Conservation (phyloP, 2,113 vertebrate species). For the Thunnus maccoyii region DNA sequence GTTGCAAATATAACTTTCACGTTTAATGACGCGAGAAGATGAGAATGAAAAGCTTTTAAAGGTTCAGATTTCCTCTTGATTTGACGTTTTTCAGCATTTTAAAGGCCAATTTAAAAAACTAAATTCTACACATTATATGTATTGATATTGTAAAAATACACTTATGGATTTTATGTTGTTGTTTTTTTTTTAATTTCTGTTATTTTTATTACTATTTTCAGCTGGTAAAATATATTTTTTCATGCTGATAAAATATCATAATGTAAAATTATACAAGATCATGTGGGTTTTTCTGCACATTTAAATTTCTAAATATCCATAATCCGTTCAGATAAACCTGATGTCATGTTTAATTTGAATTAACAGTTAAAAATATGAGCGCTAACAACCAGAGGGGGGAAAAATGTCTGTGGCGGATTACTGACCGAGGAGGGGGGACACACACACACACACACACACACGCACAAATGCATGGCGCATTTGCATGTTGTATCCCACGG, state of each 20-base stretch:
- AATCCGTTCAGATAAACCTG: not conserved
- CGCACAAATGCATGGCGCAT: constrained; percentile 73
- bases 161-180: not conserved
- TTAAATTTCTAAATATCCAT: not conserved
- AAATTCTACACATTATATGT: too few species aligned
- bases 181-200: not conserved
- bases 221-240: not conserved
- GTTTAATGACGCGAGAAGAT: too few species aligned
- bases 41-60: too few species aligned
- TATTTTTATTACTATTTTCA: not conserved
- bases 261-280: not conserved
- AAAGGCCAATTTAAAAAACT: too few species aligned
- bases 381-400: constrained; percentile 18
- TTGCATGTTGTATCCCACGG: constrained; percentile 88
- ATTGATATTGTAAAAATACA: too few species aligned
- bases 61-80: too few species aligned
- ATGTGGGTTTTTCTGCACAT: not conserved
- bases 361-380: constrained; percentile 24
- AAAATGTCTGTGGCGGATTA: constrained; percentile 43
- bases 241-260: not conserved
- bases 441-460: constrained; percentile 21
- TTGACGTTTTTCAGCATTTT: too few species aligned
- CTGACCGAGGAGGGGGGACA: not conserved
- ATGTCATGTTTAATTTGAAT: constrained; percentile 6
- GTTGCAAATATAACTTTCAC: too few species aligned